These are phyloP conservation scores for Pipra filicauda DNA, from an alignment of 2,113 vertebrate species.

Conservation along the genomic window DNA sequence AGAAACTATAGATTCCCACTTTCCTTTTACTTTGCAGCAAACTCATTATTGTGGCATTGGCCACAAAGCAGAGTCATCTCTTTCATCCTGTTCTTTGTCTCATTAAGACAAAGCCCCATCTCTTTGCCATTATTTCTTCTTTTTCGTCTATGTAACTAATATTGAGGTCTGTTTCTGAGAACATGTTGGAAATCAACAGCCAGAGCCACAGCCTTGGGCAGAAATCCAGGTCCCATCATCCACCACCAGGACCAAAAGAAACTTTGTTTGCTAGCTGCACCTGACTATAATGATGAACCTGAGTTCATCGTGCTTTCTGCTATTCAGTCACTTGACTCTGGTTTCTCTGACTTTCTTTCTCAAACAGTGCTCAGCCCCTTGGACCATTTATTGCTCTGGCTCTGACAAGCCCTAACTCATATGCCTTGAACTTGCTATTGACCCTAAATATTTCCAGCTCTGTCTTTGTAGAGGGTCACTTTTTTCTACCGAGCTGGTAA, in stretches of 20 bases:
- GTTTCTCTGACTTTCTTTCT: not conserved
- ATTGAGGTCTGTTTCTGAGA: not conserved
- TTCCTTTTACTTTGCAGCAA: conserved; percentile 12
- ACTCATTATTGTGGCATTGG: conserved; percentile 4
- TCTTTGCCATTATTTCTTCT: not conserved
- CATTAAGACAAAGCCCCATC: not conserved
- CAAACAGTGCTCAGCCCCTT: not conserved
- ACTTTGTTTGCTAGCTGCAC: not conserved
- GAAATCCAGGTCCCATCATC: not conserved
- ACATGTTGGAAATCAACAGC: not conserved
- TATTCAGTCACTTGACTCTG: not conserved
- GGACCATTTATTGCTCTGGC: not conserved
- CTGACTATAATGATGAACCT: too few relatives aligned
- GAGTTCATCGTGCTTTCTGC: not conserved
- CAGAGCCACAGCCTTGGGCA: not conserved
- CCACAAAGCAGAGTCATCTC: not conserved
- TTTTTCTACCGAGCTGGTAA: not conserved
- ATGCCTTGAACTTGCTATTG: not conserved
- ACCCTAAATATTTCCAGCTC: not conserved
- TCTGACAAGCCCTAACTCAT: not conserved
- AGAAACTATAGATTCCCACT: not conserved
- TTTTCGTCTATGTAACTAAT: not conserved
- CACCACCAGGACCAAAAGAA: not conserved
- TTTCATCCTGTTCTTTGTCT: not conserved
- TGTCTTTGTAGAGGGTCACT: not conserved